Evolutionary conservation across 2,888 invertebrate species (phyloP).

Genomic region (Lasioglossum villosulum): DNA sequence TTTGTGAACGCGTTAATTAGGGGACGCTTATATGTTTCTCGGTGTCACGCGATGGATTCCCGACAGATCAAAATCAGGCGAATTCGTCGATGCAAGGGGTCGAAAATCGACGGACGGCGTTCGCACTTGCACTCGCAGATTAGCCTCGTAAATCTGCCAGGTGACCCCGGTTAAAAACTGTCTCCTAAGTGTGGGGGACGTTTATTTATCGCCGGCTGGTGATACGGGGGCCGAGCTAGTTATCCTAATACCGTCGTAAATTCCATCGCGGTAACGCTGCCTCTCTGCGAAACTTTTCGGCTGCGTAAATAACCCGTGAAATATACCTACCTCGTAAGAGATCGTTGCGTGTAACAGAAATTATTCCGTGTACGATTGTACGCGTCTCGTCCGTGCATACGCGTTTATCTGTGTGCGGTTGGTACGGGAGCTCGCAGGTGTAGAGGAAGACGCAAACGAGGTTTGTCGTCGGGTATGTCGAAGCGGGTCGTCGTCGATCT

Average conservation of each 20-base stretch:
- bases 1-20: too few species aligned
- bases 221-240: constrained; percentile 54
- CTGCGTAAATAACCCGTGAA: constrained; percentile 36
- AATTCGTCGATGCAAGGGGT: background rate
- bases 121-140: constrained; percentile 41
- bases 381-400: background rate
- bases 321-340: constrained; percentile 8
- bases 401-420: constrained; percentile 11
- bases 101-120: background rate
- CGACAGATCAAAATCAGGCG: background rate
- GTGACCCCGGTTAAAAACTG: constrained; percentile 58
- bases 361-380: background rate
- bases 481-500: constrained; percentile 8
- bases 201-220: constrained; percentile 63
- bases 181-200: constrained; percentile 47
- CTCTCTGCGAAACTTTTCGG: constrained; percentile 29
- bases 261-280: constrained; percentile 36
- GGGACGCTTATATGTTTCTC: too few species aligned
- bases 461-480: constrained; percentile 49
- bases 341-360: background rate
- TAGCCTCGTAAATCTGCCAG: constrained; percentile 55
- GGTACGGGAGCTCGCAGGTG: background rate
- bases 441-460: constrained; percentile 34
- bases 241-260: constrained; percentile 66
- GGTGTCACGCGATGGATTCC: background rate